Percentiles rank a stretch among this genome's conserved stretches.
These are phyloP conservation scores for Gobio occitaniae DNA, from an alignment of 2,797 vertebrate genomes.

Conservation along the genomic window DNA sequence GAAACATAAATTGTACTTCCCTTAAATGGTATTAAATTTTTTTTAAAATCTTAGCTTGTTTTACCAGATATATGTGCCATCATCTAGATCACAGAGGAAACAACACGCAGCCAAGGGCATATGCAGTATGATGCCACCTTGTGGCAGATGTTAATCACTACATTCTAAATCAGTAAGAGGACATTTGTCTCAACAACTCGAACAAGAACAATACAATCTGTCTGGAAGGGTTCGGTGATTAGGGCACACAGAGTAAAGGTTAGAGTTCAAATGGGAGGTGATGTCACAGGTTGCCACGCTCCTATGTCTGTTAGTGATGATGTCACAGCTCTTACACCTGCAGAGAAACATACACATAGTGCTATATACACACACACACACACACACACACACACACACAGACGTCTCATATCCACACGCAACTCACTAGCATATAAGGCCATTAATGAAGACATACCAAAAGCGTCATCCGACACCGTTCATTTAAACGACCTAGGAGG, in stretches of 20 bases:
- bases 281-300: constrained; percentile 91
- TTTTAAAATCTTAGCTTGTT: not conserved
- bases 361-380: constrained; percentile 48
- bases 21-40: not conserved
- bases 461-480: not conserved
- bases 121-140: constrained; percentile 18
- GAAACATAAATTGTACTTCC: not conserved
- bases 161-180: not conserved
- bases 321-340: constrained; percentile 85
- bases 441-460: not conserved
- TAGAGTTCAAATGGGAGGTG: constrained; percentile 64
- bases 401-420: constrained; percentile 24
- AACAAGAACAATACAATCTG: not conserved
- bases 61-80: not conserved
- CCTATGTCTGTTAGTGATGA: constrained; percentile 90
- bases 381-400: constrained; percentile 30
- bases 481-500: not conserved
- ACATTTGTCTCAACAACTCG: not conserved
- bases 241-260: constrained; percentile 30
- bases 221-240: constrained; percentile 19
- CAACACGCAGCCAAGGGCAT: not conserved
- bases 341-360: constrained; percentile 63
- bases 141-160: constrained; percentile 31
- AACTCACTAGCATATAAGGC: not conserved
- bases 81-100: not conserved